A percentile compares a stretch with the other conserved stretches of the same genome.
Conservation (phyloP, 1,140 invertebrate genomes). For the Centruroides sculpturatus region DNA sequence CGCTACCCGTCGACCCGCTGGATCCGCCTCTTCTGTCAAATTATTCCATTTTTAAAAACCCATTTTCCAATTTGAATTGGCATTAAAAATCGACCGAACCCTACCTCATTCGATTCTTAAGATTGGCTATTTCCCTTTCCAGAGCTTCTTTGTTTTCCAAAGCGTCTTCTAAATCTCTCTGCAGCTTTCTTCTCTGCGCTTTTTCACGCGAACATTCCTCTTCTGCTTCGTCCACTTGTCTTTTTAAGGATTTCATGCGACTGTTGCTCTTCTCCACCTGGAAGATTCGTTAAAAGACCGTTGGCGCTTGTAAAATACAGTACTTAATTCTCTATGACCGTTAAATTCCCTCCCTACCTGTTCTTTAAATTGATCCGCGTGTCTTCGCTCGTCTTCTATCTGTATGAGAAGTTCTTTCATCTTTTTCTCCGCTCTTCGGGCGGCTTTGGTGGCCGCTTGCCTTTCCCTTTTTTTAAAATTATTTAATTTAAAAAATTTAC, state of each 20-base stretch:
- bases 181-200: constrained; percentile 78
- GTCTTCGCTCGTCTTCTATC: constrained; percentile 83
- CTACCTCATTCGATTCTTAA: constrained; percentile 78
- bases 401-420: constrained; percentile 80
- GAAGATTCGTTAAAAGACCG: not conserved
- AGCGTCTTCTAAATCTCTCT: constrained; percentile 87
- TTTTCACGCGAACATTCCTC: constrained; percentile 89
- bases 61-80: not conserved
- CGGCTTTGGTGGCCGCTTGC: constrained; percentile 68
- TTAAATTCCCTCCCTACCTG: constrained; percentile 37
- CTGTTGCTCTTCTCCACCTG: constrained; percentile 48
- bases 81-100: not conserved
- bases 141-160: constrained; percentile 70
- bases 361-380: constrained; percentile 92
- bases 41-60: not conserved
- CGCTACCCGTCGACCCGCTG: not conserved
- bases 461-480: constrained; percentile 41
- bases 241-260: constrained; percentile 77
- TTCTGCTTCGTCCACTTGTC: constrained; percentile 86
- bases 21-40: not conserved
- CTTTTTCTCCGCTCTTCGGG: constrained; percentile 86
- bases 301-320: not conserved
- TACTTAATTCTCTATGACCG: not conserved
- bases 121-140: constrained; percentile 61
- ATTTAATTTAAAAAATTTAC: too few species aligned